Base-by-base conservation (phyloP, 2,888 invertebrate species). In the Brachypalpus laphriformis region DNA sequence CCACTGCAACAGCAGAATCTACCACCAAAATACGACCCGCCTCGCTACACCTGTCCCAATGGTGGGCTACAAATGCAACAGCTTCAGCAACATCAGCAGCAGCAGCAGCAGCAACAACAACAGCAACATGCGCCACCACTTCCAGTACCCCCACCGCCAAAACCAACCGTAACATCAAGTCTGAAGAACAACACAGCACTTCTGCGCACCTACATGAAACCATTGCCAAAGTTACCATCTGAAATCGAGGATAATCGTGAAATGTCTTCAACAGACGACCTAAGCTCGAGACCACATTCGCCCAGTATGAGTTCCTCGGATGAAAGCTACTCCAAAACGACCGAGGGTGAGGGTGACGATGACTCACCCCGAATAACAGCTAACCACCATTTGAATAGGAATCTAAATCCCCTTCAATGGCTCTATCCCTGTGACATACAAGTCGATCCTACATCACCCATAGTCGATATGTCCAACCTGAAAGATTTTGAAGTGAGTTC, bases 261-360 rank as follows among this genome's bases (percentile, higher is more conserved):
- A 87, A 91, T 92, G 90, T 96, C 96, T 5, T 97, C 96, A 2
- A 96, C 96, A 0, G 96, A 97, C 90, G 97, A 97, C 91, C 94
- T 96, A 25, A 96, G 96, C 89, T 96, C 96, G 0, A 92, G 96
- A 8, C 96, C 96, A 66, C 95, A 96, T 88, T 96, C 96, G 6
- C 96, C 96, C 0, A 96, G 96, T 89, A 95, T 96, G 86, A 96
- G 96, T 90, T 96, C 96, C 70, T 97, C 96, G 0, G 96, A 97
- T 89, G 97, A 97, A 91, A 96, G 96, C 91, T 96, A 96, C 89
- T 96, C 96, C 47, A 94, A 96, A 87, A 96, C 96, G 3, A 96
- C 96, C 0, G 96, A 96, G 89, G 96, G 94, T 31, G 94, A 94
- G 86, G 94, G 90, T 59, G 92, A 91, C 28, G 90, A 90, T 20